Evolutionary conservation across 2,797 vertebrate species (phyloP).

Genomic region (Syngnathus rostellatus): DNA sequence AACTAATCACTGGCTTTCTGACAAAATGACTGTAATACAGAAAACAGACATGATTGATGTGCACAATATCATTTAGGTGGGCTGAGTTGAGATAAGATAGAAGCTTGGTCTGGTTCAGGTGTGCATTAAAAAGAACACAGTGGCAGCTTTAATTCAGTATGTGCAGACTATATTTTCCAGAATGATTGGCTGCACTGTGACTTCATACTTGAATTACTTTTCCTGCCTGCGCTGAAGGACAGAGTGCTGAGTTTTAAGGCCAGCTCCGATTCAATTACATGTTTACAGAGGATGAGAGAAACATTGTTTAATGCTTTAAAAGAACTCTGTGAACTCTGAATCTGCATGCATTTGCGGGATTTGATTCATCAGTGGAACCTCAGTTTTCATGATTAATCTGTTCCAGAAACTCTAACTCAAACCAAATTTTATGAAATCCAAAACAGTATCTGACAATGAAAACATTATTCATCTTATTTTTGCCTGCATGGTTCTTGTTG

Average conservation of each 20-base stretch:
- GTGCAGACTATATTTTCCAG: not conserved
- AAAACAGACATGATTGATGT: conserved; percentile 6
- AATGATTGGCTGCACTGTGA: not conserved
- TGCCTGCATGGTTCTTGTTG: not conserved
- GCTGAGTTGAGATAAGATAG: not conserved
- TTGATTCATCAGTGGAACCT: not conserved
- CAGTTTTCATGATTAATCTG: too few species aligned
- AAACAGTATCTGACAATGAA: too few species aligned
- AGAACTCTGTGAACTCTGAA: not conserved
- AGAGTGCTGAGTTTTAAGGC: not conserved
- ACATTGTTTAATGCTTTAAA: not conserved
- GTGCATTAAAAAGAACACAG: not conserved
- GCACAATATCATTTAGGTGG: not conserved
- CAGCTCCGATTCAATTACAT: not conserved
- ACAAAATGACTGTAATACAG: conserved; percentile 12
- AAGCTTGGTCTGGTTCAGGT: conserved; percentile 4
- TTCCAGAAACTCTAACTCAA: not conserved
- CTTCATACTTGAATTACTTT: not conserved
- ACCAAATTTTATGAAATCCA: too few species aligned
- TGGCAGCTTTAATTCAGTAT: not conserved
- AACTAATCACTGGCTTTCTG: conserved; percentile 19
- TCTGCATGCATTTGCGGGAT: not conserved
- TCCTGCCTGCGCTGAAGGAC: not conserved
- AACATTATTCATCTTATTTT: too few species aligned
- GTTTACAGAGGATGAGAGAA: not conserved